Evolutionary conservation across 2,888 invertebrate species (phyloP), one percentile per base, ranked within the genome.

Genomic region (Sepiola atlantica): DNA sequence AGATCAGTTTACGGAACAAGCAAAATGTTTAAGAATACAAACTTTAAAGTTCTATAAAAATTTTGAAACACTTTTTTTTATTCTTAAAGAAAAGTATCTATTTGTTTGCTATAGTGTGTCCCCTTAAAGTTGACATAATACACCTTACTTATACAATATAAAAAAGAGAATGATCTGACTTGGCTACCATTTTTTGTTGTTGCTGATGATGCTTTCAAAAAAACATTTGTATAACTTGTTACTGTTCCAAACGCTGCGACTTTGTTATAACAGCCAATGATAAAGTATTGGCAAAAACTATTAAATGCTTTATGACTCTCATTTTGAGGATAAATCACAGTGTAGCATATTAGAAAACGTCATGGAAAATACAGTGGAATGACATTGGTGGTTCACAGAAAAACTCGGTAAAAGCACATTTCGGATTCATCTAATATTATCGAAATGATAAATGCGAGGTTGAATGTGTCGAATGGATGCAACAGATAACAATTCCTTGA

Each of bases 31-130:
- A 18, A 21, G 16, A n/a, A 77, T 14, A n/a, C 4, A 77, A 32
- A 77, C 32, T 77, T 77, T n/a, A 61, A 61, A 61, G 24, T 21
- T 61, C 61, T 61, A 8, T 61, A 24, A 61, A 61, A 61, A 77
- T n/a, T n/a, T n/a, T n/a, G n/a, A n/a, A n/a, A n/a, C n/a, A 45
- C 8, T 4, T 18, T 32, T 77, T 77, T 77, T 32, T 32, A 77
- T 32, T 77, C n/a, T 77, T 77, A 14, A 32, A n/a, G 77, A 77
- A 77, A 77, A 32, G 77, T 77, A 77, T 77, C 28, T 77, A n/a
- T n/a, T 77, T 77, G 77, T n/a, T n/a, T 77, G 77, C 77, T 32
- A 77, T 77, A n/a, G 77, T 77, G n/a, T 77, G n/a, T 77, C 77
- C 77, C 77, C 77, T 77, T 32, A 77, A 77, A 77, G 77, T 77